Conservation (phyloP, 2,797 vertebrate species). For the Salarias fasciatus region DNA sequence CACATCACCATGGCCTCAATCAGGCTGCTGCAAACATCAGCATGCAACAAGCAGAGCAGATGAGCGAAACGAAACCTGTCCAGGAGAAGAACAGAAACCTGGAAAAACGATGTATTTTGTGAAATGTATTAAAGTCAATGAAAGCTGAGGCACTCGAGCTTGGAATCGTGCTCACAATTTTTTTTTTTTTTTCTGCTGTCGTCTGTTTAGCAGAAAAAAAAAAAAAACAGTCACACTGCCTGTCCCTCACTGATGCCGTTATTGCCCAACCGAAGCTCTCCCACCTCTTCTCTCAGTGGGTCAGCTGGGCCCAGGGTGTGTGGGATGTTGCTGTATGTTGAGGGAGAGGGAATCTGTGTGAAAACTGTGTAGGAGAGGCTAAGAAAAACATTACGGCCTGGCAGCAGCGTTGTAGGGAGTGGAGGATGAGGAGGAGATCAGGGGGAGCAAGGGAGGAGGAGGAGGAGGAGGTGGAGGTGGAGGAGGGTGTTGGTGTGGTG, state of each 20-base stretch:
- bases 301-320: slow-evolving; percentile 79
- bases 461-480: slow-evolving; percentile 46
- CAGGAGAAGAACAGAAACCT: slow-evolving; percentile 37
- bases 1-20: slow-evolving; percentile 47
- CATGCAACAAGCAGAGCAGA: slow-evolving; percentile 32
- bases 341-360: slow-evolving; percentile 80
- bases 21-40: slow-evolving; percentile 51
- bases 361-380: slow-evolving; percentile 90
- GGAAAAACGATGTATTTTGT: slow-evolving; percentile 1
- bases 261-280: slow-evolving; percentile 70
- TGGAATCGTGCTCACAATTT: slow-evolving; percentile 20
- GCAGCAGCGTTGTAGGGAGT: slow-evolving; percentile 76
- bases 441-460: slow-evolving; percentile 51
- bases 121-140: slow-evolving; percentile 6
- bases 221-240: slow-evolving; percentile 39
- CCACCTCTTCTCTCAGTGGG: slow-evolving; percentile 75
- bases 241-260: slow-evolving; percentile 60
- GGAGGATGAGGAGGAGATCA: slow-evolving; percentile 71
- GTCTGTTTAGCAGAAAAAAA: slow-evolving; percentile 16
- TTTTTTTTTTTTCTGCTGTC: slow-evolving; percentile 4
- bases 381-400: slow-evolving; percentile 83
- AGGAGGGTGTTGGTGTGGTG: slow-evolving; percentile 32
- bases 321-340: slow-evolving; percentile 77
- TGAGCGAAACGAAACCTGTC: slow-evolving; percentile 6
- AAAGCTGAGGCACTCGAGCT: slow-evolving; percentile 15